These are phyloP conservation scores for Dendrolimus punctatus DNA, from an alignment of 1,140 invertebrate species.

Conservation along the genomic window DNA sequence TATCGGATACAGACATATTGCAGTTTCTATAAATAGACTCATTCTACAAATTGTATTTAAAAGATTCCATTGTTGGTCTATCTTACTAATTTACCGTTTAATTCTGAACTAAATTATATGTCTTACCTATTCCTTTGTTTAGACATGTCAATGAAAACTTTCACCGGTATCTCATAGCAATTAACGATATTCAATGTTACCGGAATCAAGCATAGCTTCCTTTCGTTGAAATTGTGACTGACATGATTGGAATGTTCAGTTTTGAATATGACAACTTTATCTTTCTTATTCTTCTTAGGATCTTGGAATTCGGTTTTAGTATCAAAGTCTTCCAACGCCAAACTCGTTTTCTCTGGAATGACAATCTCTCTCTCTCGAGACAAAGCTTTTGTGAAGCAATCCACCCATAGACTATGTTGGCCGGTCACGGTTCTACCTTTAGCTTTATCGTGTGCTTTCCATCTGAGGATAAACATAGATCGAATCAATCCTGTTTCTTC, in stretches of 20 bases:
- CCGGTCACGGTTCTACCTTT: conserved; percentile 58
- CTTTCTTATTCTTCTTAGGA: conserved; percentile 44
- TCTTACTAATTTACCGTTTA: too few species aligned
- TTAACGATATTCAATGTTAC: conserved; percentile 70
- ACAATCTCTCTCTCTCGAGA: conserved; percentile 28
- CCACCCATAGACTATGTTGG: conserved; percentile 68
- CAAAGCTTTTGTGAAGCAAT: conserved; percentile 52
- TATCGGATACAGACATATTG: too few species aligned
- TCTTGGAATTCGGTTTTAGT: conserved; percentile 29
- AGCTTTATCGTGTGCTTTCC: conserved; percentile 64
- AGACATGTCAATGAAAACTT: conserved; percentile 60
- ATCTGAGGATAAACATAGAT: conserved; percentile 70
- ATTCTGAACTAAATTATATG: too few species aligned
- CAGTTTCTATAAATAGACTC: too few species aligned
- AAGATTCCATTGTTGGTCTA: too few species aligned
- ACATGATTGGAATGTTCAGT: conserved; percentile 67
- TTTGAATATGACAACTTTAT: conserved; percentile 66
- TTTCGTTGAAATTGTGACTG: conserved; percentile 68
- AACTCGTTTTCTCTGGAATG: conserved; percentile 13
- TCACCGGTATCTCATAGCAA: conserved; percentile 57
- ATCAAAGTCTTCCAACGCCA: conserved; percentile 38
- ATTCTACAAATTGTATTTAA: too few species aligned
- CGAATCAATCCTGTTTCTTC: conserved; percentile 42
- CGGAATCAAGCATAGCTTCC: conserved; percentile 70
- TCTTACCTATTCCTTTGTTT: conserved; percentile 52